Percentiles rank a stretch among this genome's conserved stretches.
phyloP scores from a whole-genome alignment of 2,888 invertebrate genomes.

The Druceiella hillmani region DNA sequence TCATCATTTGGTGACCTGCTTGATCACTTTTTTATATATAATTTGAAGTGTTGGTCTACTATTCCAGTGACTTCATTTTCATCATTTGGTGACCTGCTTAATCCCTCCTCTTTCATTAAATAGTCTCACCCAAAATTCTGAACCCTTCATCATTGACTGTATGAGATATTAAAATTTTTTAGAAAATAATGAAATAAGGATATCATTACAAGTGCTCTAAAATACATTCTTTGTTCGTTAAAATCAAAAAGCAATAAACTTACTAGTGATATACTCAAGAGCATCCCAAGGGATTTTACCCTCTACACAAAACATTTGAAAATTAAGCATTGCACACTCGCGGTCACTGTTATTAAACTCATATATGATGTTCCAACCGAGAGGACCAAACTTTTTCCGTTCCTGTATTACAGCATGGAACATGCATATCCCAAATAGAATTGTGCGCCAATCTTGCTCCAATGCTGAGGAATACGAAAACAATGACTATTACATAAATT shows the following conservation, averaged over 20 bases:
- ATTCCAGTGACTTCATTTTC: too few species aligned
- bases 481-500: conserved; percentile 8
- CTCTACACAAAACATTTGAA: conserved; percentile 75
- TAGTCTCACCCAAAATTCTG: too few species aligned
- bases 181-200: too few species aligned
- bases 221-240: too few species aligned
- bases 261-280: conserved; percentile 80
- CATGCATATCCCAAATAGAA: conserved; percentile 80
- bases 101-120: too few species aligned
- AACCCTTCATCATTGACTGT: too few species aligned
- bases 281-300: conserved; percentile 83
- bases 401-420: conserved; percentile 94
- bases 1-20: too few species aligned
- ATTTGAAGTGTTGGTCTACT: too few species aligned
- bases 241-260: conserved; percentile 19
- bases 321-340: conserved; percentile 79
- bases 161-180: too few species aligned
- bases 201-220: too few species aligned
- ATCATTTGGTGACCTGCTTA: too few species aligned
- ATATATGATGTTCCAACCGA: conserved; percentile 91
- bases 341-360: conserved; percentile 92
- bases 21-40: too few species aligned
- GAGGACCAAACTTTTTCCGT: conserved; percentile 84
- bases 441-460: conserved; percentile 63
- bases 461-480: conserved; percentile 41